phyloP scores from a whole-genome alignment of 1,140 invertebrate species.

The Drosophila arawakana region DNA sequence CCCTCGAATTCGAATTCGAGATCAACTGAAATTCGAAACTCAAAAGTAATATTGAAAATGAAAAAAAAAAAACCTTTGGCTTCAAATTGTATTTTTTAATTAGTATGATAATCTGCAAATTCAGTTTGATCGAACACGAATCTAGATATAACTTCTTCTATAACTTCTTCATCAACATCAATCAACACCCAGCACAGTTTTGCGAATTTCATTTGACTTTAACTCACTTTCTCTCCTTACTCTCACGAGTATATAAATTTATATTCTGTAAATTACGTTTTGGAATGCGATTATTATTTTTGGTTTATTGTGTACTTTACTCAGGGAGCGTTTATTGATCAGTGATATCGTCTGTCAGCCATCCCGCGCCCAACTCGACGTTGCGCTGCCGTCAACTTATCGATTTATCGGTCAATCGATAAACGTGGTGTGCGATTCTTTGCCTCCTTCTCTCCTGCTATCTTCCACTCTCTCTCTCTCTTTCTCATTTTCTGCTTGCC shows the following conservation, averaged over 20 bases:
- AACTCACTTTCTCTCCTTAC: background rate
- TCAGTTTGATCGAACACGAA: constrained; percentile 33
- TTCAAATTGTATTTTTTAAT: constrained; percentile 24
- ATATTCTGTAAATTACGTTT: constrained; percentile 41
- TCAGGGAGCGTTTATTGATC: constrained; percentile 25
- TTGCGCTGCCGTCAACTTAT: constrained; percentile 37
- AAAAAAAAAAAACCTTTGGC: constrained; percentile 10
- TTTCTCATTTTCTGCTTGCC: constrained; percentile 19
- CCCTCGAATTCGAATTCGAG: constrained; percentile 55
- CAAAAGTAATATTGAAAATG: constrained; percentile 64
- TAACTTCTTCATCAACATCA: constrained; percentile 6
- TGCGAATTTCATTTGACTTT: constrained; percentile 7
- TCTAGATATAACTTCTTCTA: constrained; percentile 15
- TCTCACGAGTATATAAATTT: constrained; percentile 18
- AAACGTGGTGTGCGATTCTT: constrained; percentile 23
- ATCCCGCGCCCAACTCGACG: constrained; percentile 79
- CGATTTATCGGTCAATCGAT: constrained; percentile 12
- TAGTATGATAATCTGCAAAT: constrained; percentile 37
- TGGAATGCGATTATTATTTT: constrained; percentile 45
- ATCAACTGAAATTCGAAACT: constrained; percentile 69
- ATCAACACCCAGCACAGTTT: constrained; percentile 42
- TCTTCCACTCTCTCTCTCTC: constrained; percentile 5
- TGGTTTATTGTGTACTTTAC: constrained; percentile 13
- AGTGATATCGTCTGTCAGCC: constrained; percentile 63
- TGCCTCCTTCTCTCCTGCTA: background rate